These are phyloP conservation scores for Eupithecia pulchellata DNA, from an alignment of 2,888 invertebrate species.

Conservation along the genomic window DNA sequence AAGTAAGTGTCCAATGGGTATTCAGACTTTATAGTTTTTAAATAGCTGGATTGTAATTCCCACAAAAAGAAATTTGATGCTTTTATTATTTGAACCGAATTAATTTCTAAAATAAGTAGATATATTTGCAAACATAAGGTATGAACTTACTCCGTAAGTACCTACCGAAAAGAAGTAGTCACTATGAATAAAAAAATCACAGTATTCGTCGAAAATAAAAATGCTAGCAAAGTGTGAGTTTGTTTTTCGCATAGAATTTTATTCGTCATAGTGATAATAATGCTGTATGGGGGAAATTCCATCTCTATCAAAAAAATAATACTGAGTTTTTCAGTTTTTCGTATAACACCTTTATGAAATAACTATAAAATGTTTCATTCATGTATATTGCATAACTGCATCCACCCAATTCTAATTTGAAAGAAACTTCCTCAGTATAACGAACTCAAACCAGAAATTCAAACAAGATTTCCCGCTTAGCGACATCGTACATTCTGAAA, in stretches of 20 bases:
- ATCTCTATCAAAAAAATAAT: too few species aligned
- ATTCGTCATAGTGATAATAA: neutral
- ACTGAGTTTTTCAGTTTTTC: too few species aligned
- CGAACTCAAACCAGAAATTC: neutral
- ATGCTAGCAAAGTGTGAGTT: neutral
- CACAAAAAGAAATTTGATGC: too few species aligned
- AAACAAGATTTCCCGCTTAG: constrained; percentile 24
- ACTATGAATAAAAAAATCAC: too few species aligned
- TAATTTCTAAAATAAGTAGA: too few species aligned
- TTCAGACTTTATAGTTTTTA: neutral
- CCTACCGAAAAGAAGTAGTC: neutral
- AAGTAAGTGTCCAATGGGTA: too few species aligned
- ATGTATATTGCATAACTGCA: neutral
- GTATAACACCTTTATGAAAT: neutral
- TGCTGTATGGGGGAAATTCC: neutral
- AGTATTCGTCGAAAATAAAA: neutral
- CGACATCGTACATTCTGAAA: constrained; percentile 34
- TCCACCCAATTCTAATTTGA: neutral
- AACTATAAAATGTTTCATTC: neutral
- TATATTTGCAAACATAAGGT: neutral
- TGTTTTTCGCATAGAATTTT: neutral
- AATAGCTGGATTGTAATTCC: neutral
- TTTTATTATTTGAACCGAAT: too few species aligned
- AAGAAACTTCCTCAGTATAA: constrained; percentile 20
- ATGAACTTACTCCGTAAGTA: neutral